phyloP scores from a whole-genome alignment of 2,888 invertebrate species.

The Apocheima hispidaria region DNA sequence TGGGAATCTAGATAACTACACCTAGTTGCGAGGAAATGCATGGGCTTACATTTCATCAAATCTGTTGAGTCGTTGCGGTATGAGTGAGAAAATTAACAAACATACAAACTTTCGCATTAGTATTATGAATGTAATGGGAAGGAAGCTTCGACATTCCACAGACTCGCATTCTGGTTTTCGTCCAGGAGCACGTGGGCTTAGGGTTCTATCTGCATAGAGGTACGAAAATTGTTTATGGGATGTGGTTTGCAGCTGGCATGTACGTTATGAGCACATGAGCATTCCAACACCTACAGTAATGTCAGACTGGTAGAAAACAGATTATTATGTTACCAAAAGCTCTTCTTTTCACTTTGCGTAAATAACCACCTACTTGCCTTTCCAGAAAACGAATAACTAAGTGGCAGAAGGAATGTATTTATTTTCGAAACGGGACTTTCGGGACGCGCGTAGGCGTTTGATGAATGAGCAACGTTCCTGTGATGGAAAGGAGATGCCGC shows the following conservation, averaged over 20 bases:
- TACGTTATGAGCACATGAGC: constrained; percentile 15
- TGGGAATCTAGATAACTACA: neutral
- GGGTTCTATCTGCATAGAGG: constrained; percentile 7
- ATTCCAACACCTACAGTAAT: constrained; percentile 34
- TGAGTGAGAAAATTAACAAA: neutral
- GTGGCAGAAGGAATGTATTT: constrained; percentile 15
- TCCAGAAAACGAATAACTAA: constrained; percentile 15
- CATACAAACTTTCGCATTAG: neutral
- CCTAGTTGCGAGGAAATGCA: neutral
- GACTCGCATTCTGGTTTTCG: constrained; percentile 17
- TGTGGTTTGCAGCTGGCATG: constrained; percentile 15
- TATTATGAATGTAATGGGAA: neutral
- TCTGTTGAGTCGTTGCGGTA: neutral
- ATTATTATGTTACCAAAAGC: constrained; percentile 23
- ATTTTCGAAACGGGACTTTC: constrained; percentile 4
- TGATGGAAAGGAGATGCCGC: constrained; percentile 52
- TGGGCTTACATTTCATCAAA: no score
- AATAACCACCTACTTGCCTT: constrained; percentile 27
- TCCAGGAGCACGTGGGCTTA: neutral
- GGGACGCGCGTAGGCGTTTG: neutral
- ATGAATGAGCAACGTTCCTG: neutral
- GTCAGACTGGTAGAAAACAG: constrained; percentile 32
- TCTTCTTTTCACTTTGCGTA: constrained; percentile 26
- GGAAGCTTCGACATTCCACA: constrained; percentile 18
- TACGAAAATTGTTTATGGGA: constrained; percentile 40